These are phyloP conservation scores for Phenganax subtilis DNA, from an alignment of 92 coral and sea anemone species.

Conservation along the genomic window DNA sequence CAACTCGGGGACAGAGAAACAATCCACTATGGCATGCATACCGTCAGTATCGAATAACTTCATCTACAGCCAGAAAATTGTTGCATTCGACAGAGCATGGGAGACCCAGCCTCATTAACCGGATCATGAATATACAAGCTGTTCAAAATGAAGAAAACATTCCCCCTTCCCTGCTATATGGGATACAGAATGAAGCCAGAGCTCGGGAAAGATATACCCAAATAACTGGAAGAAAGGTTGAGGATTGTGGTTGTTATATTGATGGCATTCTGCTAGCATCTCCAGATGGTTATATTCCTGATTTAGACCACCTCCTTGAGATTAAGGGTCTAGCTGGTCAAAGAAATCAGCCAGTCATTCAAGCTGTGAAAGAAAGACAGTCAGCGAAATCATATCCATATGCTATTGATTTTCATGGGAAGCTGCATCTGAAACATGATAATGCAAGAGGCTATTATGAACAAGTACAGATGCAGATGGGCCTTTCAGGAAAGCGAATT, in stretches of 20 bases:
- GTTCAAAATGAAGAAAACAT: background rate
- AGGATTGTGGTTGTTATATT: constrained; percentile 31
- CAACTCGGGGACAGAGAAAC: constrained; percentile 21
- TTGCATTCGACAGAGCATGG: constrained; percentile 30
- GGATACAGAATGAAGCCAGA: background rate
- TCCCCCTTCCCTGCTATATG: background rate
- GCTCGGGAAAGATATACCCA: background rate
- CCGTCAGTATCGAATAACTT: constrained; percentile 28
- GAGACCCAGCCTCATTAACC: background rate
- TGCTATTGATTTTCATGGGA: background rate
- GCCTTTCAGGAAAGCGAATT: constrained; percentile 19
- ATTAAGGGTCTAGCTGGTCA: constrained; percentile 18
- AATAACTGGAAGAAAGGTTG: background rate
- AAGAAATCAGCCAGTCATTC: constrained; percentile 1
- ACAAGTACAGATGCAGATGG: constrained; percentile 29
- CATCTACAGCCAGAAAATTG: constrained; percentile 18
- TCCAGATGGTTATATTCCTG: constrained; percentile 22
- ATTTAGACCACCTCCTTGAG: background rate
- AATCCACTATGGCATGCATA: constrained; percentile 37
- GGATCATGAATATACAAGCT: constrained; percentile 4
- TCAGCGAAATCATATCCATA: constrained; percentile 14
- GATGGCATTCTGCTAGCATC: constrained; percentile 32
- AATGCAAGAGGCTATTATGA: constrained; percentile 6
- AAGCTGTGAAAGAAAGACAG: constrained; percentile 9
- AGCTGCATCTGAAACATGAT: background rate